phyloP scores from a whole-genome alignment of 2,797 vertebrate genomes.

The Sebastes oblongus region DNA sequence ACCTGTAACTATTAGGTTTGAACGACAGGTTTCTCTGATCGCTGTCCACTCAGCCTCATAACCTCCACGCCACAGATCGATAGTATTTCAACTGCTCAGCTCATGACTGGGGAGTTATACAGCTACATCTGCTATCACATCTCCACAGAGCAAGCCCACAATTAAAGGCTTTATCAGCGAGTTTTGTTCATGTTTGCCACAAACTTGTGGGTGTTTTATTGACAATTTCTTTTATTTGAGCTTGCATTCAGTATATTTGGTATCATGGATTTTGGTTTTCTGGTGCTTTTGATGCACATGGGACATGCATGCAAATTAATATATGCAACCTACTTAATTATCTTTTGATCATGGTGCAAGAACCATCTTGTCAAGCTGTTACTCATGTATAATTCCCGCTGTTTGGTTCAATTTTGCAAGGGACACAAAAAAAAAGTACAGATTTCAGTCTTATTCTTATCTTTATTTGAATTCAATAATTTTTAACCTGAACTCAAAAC shows the following conservation, averaged over 20 bases:
- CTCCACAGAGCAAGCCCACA: background rate
- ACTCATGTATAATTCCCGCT: background rate
- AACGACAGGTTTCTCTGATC: slow-evolving; percentile 39
- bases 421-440: background rate
- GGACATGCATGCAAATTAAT: background rate
- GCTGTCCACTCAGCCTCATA: slow-evolving; percentile 24
- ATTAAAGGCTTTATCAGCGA: background rate
- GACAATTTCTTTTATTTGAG: background rate
- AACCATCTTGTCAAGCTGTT: background rate
- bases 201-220: background rate
- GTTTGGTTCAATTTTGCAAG: background rate
- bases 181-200: background rate
- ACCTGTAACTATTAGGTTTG: slow-evolving; percentile 18
- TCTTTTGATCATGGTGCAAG: background rate
- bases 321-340: background rate
- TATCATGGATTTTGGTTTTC: background rate
- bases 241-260: background rate
- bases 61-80: slow-evolving; percentile 1
- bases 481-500: background rate
- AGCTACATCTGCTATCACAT: background rate
- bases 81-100: slow-evolving; percentile 1
- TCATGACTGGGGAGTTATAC: background rate
- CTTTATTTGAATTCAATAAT: background rate
- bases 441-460: background rate
- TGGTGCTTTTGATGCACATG: background rate